Evolutionary conservation across 2,888 invertebrate species (phyloP).

Genomic region (Malacosoma neustria): DNA sequence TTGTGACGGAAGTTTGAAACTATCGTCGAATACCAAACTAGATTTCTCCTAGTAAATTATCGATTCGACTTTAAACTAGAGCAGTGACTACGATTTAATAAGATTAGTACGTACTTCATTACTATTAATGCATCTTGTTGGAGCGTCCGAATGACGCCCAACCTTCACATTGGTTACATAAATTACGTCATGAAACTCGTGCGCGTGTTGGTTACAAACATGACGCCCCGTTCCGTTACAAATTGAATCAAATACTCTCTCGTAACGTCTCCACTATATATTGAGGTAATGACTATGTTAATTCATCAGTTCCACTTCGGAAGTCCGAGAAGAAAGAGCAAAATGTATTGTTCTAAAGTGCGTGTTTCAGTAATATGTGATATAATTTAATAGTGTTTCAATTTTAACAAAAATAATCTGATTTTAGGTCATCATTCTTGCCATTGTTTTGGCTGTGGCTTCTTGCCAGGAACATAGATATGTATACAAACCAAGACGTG

Average conservation of each 20-base stretch:
- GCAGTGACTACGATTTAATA: conserved; percentile 8
- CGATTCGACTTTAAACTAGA: conserved; percentile 11
- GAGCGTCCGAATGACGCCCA: conserved; percentile 39
- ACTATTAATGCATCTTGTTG: conserved; percentile 24
- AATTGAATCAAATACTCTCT: conserved; percentile 67
- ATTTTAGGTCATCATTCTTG: conserved; percentile 46
- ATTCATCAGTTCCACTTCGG: conserved; percentile 67
- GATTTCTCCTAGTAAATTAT: conserved; percentile 22
- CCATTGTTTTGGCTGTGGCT: conserved; percentile 27
- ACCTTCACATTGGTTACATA: conserved; percentile 71
- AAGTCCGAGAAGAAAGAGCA: conserved; percentile 63
- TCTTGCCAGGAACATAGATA: conserved; percentile 34
- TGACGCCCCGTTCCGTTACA: conserved; percentile 53
- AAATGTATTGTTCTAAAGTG: conserved; percentile 66
- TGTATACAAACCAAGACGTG: conserved; percentile 33
- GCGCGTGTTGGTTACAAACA: conserved; percentile 51
- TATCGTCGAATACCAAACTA: conserved; percentile 22
- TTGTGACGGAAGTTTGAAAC: conserved; percentile 12
- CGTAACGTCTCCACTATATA: conserved; percentile 73
- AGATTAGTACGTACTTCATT: conserved; percentile 13
- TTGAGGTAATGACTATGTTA: conserved; percentile 68
- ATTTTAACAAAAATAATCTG: conserved; percentile 7
- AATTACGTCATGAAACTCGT: conserved; percentile 60
- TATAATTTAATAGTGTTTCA: conserved; percentile 6
- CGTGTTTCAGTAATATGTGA: conserved; percentile 20